Evolutionary conservation across 1,140 invertebrate genomes (phyloP), one percentile per base, ranked within the genome.

Genomic region (Zaprionus capensis): DNA sequence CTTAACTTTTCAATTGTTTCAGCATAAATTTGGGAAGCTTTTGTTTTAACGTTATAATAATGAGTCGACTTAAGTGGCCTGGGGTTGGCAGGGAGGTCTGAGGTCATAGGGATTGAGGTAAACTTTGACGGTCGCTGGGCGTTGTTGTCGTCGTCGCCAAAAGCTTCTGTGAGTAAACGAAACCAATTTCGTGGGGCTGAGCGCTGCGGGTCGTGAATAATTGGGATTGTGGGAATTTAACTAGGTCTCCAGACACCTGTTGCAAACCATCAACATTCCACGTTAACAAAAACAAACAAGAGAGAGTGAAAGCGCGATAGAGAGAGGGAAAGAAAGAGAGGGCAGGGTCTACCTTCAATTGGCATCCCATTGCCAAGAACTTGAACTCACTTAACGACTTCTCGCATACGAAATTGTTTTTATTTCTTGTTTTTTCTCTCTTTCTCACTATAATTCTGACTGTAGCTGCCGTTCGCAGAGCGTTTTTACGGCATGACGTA

Each of bases 301-400:
- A 5, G 15, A 49, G 44, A 61, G 56, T 4, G 44, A 61, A 36
- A 41, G 28, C 22, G 36, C 56, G 41, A 53, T 65, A 46, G 49
- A 41, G 46, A 57, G 36, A 59, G 34, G 46, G 57, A 28, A 26
- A 26, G 24, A 26, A 26, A 26, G 24, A 26, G 24, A 26, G 63
- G 22, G 14, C n/a, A 34, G 36, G 59, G 80, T 71, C 72, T 80
- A 56, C 80, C 76, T 83, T 66, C 67, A 71, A 71, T 51, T 62
- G 64, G 53, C 51, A 62, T 63, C 62, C 46, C 73, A 88, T 78
- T 80, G 83, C 80, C 84, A 87, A 87, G 84, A 87, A 84, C 84
- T 87, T 87, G 84, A 87, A 90, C 85, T 57, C 68, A 58, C 70
- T 64, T 73, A 76, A 66, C 81, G 69, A 59, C 65, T 64, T 59